Evolutionary conservation across 2,797 vertebrate genomes (phyloP).

Genomic region (Margarornis squamiger): DNA sequence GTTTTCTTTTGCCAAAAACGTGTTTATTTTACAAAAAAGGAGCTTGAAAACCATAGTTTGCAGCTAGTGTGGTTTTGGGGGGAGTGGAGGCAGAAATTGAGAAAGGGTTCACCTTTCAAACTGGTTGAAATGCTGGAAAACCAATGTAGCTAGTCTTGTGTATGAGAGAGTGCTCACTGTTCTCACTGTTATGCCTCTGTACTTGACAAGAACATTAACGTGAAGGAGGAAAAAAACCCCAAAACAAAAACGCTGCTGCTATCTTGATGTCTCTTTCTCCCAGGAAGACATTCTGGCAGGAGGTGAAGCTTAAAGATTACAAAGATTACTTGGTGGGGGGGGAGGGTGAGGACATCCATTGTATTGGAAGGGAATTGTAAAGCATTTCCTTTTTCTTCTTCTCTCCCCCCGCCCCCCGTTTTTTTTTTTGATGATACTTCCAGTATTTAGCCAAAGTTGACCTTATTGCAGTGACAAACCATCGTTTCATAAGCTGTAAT

Average conservation of each 20-base stretch:
- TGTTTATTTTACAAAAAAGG: not conserved
- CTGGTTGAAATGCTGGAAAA: slow-evolving; percentile 1
- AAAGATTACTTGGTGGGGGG: not conserved
- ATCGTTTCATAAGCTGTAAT: not conserved
- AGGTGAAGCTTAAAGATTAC: slow-evolving; percentile 11
- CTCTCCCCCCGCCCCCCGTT: too few relatives aligned
- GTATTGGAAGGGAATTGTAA: not conserved
- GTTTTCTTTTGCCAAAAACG: not conserved
- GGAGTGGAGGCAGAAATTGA: not conserved
- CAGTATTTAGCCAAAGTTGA: not conserved
- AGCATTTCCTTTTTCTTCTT: not conserved
- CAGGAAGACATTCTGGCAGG: not conserved
- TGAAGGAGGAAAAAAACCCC: not conserved
- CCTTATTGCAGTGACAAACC: not conserved
- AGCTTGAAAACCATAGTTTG: not conserved
- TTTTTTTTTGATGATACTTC: not conserved
- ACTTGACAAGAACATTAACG: not conserved
- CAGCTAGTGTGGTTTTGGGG: not conserved
- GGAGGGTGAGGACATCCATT: not conserved
- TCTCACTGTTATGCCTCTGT: not conserved
- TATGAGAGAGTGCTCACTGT: not conserved
- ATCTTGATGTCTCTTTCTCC: slow-evolving; percentile 1
- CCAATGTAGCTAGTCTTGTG: not conserved
- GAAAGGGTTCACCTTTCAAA: not conserved
- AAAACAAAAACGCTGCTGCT: not conserved